Base-by-base conservation (phyloP, 2,888 invertebrate genomes). In the Odontomyia ornata region DNA sequence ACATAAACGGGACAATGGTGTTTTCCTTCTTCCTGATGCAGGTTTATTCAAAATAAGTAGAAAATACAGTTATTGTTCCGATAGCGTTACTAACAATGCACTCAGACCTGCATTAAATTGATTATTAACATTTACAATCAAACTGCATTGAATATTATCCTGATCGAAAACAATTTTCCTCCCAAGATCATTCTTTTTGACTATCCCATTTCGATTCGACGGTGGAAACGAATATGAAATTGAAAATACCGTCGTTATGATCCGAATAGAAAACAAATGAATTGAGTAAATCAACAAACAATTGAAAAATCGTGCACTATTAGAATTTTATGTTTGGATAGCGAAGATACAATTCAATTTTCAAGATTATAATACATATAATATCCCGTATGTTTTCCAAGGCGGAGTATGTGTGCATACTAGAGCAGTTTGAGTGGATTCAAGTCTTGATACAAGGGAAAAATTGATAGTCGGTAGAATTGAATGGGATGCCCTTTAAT, bases 401-500 rank as follows among this genome's bases (percentile, higher is more conserved):
- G n/a, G n/a, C n/a, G n/a, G n/a, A n/a, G n/a, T n/a, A 36, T 36
- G 36, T 36, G 36, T 36, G 36, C 36, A 36, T 36, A 36, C 9
- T 36, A 9, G 36, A 36, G 36, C 36, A 36, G 3, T 36, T 36
- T 9, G 9, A 9, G 36, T 9, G 9, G 9, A 5, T 5, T 36
- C 36, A 60, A 60, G 52, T n/a, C 23, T 25, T 60, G 60, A 46
- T 47, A 7, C 69, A 11, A 69, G 7, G 60, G 47, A 69, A 69
- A 43, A 69, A 30, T 69, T 69, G 69, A 69, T 69, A 43, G 69
- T 69, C 25, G 25, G 11, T 21, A n/a, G 69, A 69, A 69, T 69
- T 69, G 69, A 69, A 69, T 69, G 69, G 5, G 69, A 69, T 69
- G 69, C 69, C 46, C 69, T 69, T 27, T 69, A 47, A 69, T 69